Conservation (phyloP, 2,113 vertebrate species). For the Sciurus niger region DNA sequence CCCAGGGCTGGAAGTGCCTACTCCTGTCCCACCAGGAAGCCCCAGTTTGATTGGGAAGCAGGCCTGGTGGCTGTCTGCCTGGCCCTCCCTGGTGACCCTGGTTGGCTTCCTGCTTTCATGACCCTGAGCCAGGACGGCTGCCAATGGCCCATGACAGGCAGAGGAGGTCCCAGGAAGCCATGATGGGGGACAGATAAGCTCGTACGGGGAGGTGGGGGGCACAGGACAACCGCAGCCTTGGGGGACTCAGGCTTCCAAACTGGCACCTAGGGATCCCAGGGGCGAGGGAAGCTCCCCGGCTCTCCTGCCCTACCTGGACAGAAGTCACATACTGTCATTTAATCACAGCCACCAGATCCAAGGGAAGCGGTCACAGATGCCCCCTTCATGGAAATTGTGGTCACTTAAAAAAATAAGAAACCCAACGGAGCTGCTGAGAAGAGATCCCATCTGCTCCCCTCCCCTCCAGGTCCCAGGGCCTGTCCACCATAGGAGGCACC, state of each 20-base stretch:
- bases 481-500: no score
- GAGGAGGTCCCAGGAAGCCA: background rate
- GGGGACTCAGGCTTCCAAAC: background rate
- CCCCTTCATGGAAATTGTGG: background rate
- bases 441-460: background rate
- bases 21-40: background rate
- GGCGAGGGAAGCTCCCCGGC: background rate
- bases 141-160: background rate
- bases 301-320: background rate
- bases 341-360: background rate
- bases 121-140: background rate
- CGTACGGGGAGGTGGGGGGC: background rate
- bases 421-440: rapidly evolving
- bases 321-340: background rate
- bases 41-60: background rate
- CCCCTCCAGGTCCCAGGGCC: rapidly evolving
- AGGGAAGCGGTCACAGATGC: background rate
- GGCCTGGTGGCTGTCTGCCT: background rate
- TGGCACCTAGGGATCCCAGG: background rate
- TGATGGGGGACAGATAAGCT: background rate
- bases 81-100: background rate
- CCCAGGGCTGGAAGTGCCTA: background rate
- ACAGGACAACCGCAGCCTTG: background rate
- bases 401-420: background rate
- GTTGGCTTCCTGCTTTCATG: background rate